Conservation (phyloP, 2,888 invertebrate species). For the Melipona bicolor region DNA sequence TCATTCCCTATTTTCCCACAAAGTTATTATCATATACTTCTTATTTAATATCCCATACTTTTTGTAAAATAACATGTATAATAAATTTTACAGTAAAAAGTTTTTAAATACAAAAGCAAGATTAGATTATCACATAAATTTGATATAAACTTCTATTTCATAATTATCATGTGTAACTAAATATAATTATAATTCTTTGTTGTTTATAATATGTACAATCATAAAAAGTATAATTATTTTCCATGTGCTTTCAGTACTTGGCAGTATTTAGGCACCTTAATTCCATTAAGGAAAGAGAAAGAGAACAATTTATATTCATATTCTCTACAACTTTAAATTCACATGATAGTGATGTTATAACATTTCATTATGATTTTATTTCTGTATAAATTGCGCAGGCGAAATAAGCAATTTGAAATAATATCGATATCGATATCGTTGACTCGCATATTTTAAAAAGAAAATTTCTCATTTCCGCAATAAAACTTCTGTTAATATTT, state of each 20-base stretch:
- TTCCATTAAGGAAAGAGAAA: constrained; percentile 46
- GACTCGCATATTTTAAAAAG: constrained; percentile 20
- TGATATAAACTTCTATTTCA: constrained; percentile 29
- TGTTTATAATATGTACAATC: constrained; percentile 60
- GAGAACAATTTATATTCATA: constrained; percentile 37
- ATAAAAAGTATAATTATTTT: constrained; percentile 50
- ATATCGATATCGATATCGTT: constrained; percentile 24
- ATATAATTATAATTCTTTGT: constrained; percentile 29
- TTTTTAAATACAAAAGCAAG: constrained; percentile 27
- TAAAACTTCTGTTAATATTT: constrained; percentile 30
- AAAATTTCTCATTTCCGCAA: constrained; percentile 25
- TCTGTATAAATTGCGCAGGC: constrained; percentile 23
- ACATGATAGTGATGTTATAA: constrained; percentile 29
- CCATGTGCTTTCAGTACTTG: constrained; percentile 58
- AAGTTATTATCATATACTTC: constrained; percentile 38
- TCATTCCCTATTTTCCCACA: constrained; percentile 21
- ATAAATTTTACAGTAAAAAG: constrained; percentile 29
- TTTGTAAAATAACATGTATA: constrained; percentile 12
- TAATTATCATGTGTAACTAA: constrained; percentile 31
- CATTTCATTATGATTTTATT: constrained; percentile 35
- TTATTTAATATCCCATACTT: constrained; percentile 41
- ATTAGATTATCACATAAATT: constrained; percentile 45
- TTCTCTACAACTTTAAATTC: constrained; percentile 16
- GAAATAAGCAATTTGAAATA: constrained; percentile 31
- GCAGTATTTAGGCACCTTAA: constrained; percentile 67